These are phyloP conservation scores for Rhagonycha lutea DNA, from an alignment of 2,888 invertebrate genomes.

Conservation along the genomic window DNA sequence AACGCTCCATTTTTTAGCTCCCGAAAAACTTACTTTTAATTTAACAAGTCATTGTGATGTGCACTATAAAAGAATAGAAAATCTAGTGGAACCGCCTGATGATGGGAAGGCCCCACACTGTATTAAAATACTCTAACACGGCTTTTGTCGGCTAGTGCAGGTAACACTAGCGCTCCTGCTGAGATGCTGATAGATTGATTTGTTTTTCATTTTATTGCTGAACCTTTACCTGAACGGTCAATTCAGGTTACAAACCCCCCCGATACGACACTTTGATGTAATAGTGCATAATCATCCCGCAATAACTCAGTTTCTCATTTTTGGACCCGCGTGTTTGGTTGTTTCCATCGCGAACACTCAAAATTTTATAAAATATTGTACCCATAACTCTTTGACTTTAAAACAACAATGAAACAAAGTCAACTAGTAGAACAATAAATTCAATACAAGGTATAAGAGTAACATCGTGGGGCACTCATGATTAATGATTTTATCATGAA, in stretches of 20 bases:
- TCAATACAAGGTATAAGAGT: conserved; percentile 24
- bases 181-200: conserved; percentile 56
- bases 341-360: not conserved
- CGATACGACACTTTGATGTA: not conserved
- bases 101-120: conserved; percentile 24
- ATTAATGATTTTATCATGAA: conserved; percentile 36
- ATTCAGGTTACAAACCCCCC: conserved; percentile 3
- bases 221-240: conserved; percentile 7
- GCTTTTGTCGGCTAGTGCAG: conserved; percentile 52
- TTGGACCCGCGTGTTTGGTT: not conserved
- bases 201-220: conserved; percentile 45
- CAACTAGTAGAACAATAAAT: conserved; percentile 6
- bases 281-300: conserved; percentile 1
- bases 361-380: not conserved
- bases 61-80: not conserved
- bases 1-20: not conserved
- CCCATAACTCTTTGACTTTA: not conserved
- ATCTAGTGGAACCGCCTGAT: conserved; percentile 21
- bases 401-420: not conserved
- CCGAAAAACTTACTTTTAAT: not conserved
- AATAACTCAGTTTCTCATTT: not conserved
- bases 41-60: not conserved
- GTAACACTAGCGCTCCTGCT: conserved; percentile 47
- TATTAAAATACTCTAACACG: conserved; percentile 51
- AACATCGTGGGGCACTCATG: conserved; percentile 24